Percentiles rank a stretch among this genome's conserved stretches.
Evolutionary conservation across 2,113 vertebrate genomes (phyloP).

Genomic region (Spermophilus dauricus): DNA sequence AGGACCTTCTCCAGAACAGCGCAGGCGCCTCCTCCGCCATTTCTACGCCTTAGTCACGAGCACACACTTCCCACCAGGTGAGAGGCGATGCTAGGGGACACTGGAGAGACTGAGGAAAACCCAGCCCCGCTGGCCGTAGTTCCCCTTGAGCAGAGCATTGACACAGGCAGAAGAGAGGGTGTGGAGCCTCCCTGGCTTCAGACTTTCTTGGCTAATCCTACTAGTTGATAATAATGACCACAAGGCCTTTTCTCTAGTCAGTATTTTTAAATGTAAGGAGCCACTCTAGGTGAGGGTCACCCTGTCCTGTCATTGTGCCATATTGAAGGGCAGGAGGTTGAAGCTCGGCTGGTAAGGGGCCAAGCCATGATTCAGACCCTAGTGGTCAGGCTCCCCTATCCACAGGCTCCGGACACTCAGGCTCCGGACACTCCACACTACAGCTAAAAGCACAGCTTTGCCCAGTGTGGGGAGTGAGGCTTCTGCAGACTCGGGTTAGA

Average conservation of each 20-base stretch:
- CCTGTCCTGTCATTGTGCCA: rapidly evolving
- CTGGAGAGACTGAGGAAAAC: no score
- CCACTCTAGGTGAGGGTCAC: not conserved
- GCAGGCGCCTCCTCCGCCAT: conserved; percentile 90
- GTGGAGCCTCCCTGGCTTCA: not conserved
- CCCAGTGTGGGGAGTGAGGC: not conserved
- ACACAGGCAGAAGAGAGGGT: not conserved
- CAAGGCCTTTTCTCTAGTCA: not conserved
- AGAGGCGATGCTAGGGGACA: not conserved
- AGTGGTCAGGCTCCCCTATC: not conserved
- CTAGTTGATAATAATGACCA: not conserved
- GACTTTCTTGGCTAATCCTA: not conserved
- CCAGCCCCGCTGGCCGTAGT: no score
- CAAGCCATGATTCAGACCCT: not conserved
- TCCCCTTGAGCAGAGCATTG: not conserved
- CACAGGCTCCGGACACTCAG: no score
- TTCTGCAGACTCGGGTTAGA: not conserved
- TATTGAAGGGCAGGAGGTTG: not conserved
- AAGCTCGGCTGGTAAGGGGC: not conserved
- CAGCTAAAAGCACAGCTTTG: not conserved
- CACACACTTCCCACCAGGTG: conserved; percentile 90
- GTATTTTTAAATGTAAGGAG: not conserved
- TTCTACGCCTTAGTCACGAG: conserved; percentile 91
- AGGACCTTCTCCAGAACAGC: conserved; percentile 84
- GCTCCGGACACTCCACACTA: rapidly evolving